These are phyloP conservation scores for Echinometra lucunter DNA, from an alignment of 53 echinoderm and acorn worm species.

Conservation along the genomic window DNA sequence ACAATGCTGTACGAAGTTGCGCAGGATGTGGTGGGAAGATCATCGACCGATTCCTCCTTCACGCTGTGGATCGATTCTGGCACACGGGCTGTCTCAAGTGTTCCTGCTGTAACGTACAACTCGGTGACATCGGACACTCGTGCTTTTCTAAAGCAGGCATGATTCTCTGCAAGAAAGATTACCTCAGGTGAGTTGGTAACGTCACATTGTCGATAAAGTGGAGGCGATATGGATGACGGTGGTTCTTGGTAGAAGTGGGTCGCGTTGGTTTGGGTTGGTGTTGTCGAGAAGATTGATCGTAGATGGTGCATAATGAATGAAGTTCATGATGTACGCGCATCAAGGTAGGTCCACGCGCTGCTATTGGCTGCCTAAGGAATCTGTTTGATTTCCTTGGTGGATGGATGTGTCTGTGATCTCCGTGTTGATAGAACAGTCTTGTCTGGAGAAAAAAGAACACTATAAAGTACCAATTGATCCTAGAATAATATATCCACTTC, in stretches of 20 bases:
- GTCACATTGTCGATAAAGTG: slow-evolving; percentile 14
- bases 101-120: slow-evolving; percentile 91
- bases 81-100: slow-evolving; percentile 99
- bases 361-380: neutral
- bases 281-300: neutral
- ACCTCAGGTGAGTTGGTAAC: slow-evolving; percentile 81
- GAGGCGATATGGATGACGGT: slow-evolving; percentile 18
- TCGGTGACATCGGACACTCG: slow-evolving; percentile 93
- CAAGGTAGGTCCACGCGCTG: neutral
- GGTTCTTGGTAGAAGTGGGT: neutral
- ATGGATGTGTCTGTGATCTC: no score
- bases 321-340: neutral
- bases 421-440: neutral
- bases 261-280: neutral
- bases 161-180: slow-evolving; percentile 99
- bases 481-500: neutral
- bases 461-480: neutral
- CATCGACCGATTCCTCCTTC: slow-evolving; percentile 93
- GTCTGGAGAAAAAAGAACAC: neutral
- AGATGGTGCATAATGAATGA: no score
- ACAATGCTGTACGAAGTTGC: slow-evolving; percentile 87
- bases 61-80: slow-evolving; percentile 98
- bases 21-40: slow-evolving; percentile 98
- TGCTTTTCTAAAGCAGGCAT: slow-evolving; percentile 96
- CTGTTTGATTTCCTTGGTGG: no score